phyloP scores from a whole-genome alignment of 2,113 vertebrate species.

The Prionailurus bengalensis region DNA sequence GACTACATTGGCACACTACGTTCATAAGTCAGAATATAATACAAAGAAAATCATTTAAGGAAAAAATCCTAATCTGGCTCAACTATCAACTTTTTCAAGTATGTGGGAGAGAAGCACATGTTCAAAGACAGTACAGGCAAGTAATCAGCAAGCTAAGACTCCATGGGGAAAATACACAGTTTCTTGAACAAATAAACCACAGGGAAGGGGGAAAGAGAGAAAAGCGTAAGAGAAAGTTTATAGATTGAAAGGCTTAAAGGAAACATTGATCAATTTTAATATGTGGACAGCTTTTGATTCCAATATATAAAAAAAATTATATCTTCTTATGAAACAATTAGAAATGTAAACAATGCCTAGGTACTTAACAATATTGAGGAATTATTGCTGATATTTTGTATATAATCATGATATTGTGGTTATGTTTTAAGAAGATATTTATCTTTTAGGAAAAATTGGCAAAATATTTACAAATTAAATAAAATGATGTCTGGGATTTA shows the following conservation, averaged over 20 bases:
- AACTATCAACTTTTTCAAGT: not conserved
- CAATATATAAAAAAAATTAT: not conserved
- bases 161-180: not conserved
- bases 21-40: not conserved
- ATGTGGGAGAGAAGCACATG: not conserved
- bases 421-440: not conserved
- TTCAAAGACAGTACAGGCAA: not conserved
- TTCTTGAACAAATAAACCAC: not conserved
- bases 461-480: constrained; percentile 46
- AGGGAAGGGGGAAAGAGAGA: not conserved
- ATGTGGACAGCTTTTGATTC: not conserved
- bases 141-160: not conserved
- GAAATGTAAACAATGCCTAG: not conserved
- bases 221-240: not conserved
- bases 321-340: constrained; percentile 5
- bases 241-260: not conserved
- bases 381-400: not conserved
- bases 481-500: not conserved
- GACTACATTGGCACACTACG: not conserved
- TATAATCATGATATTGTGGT: not conserved
- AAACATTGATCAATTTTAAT: not conserved
- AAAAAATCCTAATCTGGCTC: not conserved
- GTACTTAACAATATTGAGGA: not conserved
- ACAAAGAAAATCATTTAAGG: not conserved
- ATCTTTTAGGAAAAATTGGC: not conserved